These are phyloP conservation scores for Sylvietta virens DNA, from an alignment of 2,113 vertebrate genomes.

Conservation along the genomic window DNA sequence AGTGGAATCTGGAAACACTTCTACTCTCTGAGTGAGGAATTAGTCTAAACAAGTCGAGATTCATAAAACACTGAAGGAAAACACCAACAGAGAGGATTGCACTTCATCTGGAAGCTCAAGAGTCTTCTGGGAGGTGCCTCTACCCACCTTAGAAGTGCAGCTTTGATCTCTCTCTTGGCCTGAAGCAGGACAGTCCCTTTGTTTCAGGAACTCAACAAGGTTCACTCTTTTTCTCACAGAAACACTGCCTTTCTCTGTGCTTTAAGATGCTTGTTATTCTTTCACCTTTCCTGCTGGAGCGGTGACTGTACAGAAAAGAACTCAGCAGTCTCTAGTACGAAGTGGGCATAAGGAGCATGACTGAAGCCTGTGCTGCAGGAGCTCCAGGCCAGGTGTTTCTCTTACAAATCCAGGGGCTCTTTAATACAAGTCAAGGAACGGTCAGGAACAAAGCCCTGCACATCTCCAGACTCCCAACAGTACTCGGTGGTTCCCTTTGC, in stretches of 20 bases:
- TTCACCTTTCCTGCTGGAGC: background rate
- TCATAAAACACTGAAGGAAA: background rate
- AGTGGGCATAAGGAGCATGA: background rate
- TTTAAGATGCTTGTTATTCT: background rate
- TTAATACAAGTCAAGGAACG: background rate
- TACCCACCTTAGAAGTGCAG: rapidly evolving
- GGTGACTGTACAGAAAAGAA: background rate
- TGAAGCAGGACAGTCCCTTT: background rate
- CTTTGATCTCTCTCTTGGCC: background rate
- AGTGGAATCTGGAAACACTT: background rate
- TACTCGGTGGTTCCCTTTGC: background rate
- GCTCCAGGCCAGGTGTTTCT: background rate
- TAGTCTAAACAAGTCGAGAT: background rate
- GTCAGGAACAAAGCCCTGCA: background rate
- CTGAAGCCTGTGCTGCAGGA: background rate
- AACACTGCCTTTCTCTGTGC: background rate
- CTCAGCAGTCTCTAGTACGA: background rate
- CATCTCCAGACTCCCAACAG: background rate
- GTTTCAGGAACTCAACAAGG: background rate
- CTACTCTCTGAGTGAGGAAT: background rate
- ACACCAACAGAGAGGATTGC: background rate
- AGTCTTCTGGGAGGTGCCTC: background rate
- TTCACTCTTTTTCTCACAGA: background rate
- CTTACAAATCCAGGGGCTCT: background rate
- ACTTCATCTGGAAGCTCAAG: background rate